phyloP scores from a whole-genome alignment of 2,797 vertebrate species.

The Remorina albescens region DNA sequence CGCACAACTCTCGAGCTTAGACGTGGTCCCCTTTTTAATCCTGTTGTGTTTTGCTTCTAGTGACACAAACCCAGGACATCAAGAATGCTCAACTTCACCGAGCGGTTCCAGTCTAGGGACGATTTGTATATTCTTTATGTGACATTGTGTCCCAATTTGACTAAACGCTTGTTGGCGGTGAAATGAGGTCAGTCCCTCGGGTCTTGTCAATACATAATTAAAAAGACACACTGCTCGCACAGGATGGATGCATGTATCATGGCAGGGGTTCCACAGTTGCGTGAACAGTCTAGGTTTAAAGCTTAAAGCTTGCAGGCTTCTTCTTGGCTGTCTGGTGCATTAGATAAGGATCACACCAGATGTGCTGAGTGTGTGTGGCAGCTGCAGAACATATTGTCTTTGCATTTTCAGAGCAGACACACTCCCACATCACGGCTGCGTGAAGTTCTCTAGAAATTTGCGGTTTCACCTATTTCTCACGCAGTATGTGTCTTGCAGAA shows the following conservation, averaged over 20 bases:
- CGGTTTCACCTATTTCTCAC: too few relatives aligned
- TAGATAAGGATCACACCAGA: too few relatives aligned
- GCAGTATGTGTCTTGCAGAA: too few relatives aligned
- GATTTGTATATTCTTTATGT: slow-evolving; percentile 5
- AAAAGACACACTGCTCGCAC: slow-evolving; percentile 47
- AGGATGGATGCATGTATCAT: neutral
- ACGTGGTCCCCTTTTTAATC: neutral
- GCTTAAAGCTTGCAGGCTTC: too few relatives aligned
- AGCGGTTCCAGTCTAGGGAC: neutral
- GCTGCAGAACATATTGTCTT: too few relatives aligned
- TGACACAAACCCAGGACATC: slow-evolving; percentile 3
- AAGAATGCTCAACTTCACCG: neutral
- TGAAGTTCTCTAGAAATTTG: too few relatives aligned
- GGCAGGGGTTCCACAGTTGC: neutral
- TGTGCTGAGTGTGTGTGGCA: too few relatives aligned
- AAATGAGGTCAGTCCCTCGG: slow-evolving; percentile 70
- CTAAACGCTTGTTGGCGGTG: slow-evolving; percentile 35
- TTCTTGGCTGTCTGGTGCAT: too few relatives aligned
- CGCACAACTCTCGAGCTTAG: neutral
- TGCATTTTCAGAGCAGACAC: too few relatives aligned
- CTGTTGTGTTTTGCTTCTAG: neutral
- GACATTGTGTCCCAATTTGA: slow-evolving; percentile 35
- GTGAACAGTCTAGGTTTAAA: too few relatives aligned
- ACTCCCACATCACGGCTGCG: too few relatives aligned
- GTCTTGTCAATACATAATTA: slow-evolving; percentile 80